Base-by-base conservation (phyloP, 2,888 invertebrate species). In the Ichneumon xanthorius region DNA sequence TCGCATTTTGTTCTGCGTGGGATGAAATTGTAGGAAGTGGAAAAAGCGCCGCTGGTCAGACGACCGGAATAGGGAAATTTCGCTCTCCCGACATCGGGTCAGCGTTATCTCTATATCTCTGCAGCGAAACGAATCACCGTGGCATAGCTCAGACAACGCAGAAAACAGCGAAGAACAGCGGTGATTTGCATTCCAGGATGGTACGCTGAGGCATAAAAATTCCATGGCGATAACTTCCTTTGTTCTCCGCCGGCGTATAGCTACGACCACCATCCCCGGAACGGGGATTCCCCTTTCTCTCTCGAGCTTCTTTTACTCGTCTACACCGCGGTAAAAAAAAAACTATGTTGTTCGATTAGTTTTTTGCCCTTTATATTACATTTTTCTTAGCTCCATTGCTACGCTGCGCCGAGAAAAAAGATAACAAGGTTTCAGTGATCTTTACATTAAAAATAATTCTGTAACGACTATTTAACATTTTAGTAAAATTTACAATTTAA, bases 161-260 rank as follows among this genome's bases (percentile, higher is more conserved):
- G 63, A 40, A 77, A 82, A 79, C 80, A 82, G 80, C 80, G 73
- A 75, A 48, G 78, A 72, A 79, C 82, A 78, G 63, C 76, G 48
- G 88, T 92, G 93, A 93, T 93, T 93, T 93, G 92, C 93, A 93
- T 93, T 93, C 92, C 92, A 90, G 88, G 91, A 77, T 77, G 80
- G 72, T 90, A 91, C 91, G 92, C 90, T 91, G 88, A 89, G 92
- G 91, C 92, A 92, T 93, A 93, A 93, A 93, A 93, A 93, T 93
- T 92, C 93, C 92, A 89, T 89, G 88, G 90, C 92, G 91, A 93
- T 93, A 93, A 93, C 93, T 93, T 92, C 91, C 92, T 93, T 93
- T 93, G 92, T 93, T 93, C 90, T 87, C 86, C 83, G 87, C 90
- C 88, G 89, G 88, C 82, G 80, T 72, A 48, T 70, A 77, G 16